A percentile compares a stretch with the other conserved stretches of the same genome.
Conservation (phyloP, 2,113 vertebrate genomes). For the Cyanocitta stelleri region DNA sequence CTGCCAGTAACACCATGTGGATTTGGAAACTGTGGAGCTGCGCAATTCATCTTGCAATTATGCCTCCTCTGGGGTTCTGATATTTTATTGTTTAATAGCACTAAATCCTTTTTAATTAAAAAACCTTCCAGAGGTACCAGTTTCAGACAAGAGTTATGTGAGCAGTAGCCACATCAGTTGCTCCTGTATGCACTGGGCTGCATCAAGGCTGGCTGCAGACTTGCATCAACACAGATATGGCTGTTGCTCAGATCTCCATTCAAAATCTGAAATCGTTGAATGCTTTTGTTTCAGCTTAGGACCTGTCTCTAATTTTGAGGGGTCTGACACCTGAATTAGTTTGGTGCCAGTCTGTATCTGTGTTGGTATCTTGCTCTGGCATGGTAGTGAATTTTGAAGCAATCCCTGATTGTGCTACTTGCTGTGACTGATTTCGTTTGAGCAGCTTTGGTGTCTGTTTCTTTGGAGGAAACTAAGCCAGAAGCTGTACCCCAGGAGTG, state of each 20-base stretch:
- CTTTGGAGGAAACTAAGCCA: neutral
- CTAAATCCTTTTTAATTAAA: constrained; percentile 61
- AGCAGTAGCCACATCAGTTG: neutral
- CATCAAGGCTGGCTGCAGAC: neutral
- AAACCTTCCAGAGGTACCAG: constrained; percentile 18
- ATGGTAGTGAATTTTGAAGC: neutral
- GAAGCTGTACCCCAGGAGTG: neutral
- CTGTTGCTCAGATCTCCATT: neutral
- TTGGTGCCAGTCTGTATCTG: neutral
- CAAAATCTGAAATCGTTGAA: neutral
- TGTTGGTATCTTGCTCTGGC: neutral
- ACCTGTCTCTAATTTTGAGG: neutral
- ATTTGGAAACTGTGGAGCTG: constrained; percentile 20
- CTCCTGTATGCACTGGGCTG: neutral
- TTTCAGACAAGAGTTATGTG: neutral
- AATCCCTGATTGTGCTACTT: neutral
- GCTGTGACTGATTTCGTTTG: neutral
- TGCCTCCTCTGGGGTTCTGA: constrained; percentile 26
- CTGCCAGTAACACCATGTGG: constrained; percentile 29
- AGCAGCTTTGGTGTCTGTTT: neutral
- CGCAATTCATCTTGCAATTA: constrained; percentile 38
- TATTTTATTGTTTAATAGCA: constrained; percentile 51
- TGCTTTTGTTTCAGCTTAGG: neutral
- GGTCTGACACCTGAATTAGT: neutral
- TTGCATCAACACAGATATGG: neutral